phyloP scores from a whole-genome alignment of 64 coral and sea anemone species.

The Hydrozoanthus tunicans region DNA sequence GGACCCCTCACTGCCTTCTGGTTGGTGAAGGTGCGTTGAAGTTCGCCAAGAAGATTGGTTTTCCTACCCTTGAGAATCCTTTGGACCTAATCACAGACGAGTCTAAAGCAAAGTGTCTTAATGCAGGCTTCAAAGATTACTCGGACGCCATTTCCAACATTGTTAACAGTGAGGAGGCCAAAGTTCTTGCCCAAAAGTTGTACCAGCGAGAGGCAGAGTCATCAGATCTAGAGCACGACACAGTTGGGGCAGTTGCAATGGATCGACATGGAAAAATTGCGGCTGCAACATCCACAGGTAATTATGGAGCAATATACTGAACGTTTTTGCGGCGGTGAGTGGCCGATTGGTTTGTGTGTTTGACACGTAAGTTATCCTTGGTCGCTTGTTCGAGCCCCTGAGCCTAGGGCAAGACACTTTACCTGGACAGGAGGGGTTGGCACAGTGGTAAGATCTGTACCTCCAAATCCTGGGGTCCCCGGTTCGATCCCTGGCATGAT shows the following conservation, averaged over 20 bases:
- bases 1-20: conserved; percentile 78
- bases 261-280: conserved; percentile 83
- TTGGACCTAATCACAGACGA: conserved; percentile 32
- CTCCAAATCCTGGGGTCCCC: too few relatives aligned
- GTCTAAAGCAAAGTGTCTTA: conserved; percentile 53
- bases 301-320: neutral
- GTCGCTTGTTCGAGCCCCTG: too few relatives aligned
- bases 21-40: conserved; percentile 76
- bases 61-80: conserved; percentile 69
- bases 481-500: too few relatives aligned
- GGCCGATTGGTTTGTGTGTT: neutral
- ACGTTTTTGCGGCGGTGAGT: neutral
- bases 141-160: neutral
- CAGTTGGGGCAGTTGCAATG: conserved; percentile 92
- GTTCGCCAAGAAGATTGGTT: conserved; percentile 65
- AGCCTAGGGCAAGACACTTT: too few relatives aligned
- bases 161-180: conserved; percentile 3
- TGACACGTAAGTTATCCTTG: neutral
- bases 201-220: conserved; percentile 6
- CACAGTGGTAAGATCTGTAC: too few relatives aligned
- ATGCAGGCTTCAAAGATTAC: conserved; percentile 6
- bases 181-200: neutral
- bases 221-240: conserved; percentile 61
- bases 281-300: conserved; percentile 78
- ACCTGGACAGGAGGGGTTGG: too few relatives aligned